A percentile compares a stretch with the other conserved stretches of the same genome.
phyloP scores from a whole-genome alignment of 2,888 invertebrate species.

The Lasioglossum figueresi region DNA sequence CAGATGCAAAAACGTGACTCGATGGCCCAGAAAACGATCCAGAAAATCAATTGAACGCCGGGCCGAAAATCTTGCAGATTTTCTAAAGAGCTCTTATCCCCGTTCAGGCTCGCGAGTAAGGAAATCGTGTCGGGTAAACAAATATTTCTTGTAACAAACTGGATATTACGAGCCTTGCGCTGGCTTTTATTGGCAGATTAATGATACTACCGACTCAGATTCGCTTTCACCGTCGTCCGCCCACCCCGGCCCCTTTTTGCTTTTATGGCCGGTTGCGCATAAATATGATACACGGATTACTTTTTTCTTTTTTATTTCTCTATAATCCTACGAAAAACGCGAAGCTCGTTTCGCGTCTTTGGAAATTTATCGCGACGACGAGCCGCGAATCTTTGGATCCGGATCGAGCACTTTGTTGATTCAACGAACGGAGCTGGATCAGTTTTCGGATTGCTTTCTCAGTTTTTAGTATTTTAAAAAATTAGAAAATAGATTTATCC shows the following conservation, averaged over 20 bases:
- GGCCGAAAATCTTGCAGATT: not conserved
- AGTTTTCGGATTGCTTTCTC: not conserved
- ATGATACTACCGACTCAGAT: slow-evolving; percentile 64
- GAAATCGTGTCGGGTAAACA: slow-evolving; percentile 54
- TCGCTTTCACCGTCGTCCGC: slow-evolving; percentile 66
- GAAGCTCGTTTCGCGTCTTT: not conserved
- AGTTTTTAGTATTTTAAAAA: no score
- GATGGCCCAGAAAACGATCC: no score
- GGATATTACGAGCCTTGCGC: slow-evolving; percentile 49
- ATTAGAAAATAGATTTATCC: not conserved
- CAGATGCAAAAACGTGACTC: not conserved
- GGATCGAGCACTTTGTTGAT: not conserved
- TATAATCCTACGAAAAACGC: not conserved
- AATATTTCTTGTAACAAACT: slow-evolving; percentile 57
- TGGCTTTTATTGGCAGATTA: slow-evolving; percentile 60
- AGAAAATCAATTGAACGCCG: slow-evolving; percentile 16
- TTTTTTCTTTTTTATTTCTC: slow-evolving; percentile 35
- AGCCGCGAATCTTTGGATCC: not conserved
- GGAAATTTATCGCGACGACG: not conserved
- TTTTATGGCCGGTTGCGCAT: slow-evolving; percentile 52
- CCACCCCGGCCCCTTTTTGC: slow-evolving; percentile 59
- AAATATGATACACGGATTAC: slow-evolving; percentile 54
- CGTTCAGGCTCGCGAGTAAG: not conserved
- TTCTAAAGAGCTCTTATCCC: not conserved
- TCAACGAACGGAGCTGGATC: not conserved